Evolutionary conservation across 2,113 vertebrate species (phyloP), one percentile per base, ranked within the genome.

Genomic region (Nansenia antarctica): DNA sequence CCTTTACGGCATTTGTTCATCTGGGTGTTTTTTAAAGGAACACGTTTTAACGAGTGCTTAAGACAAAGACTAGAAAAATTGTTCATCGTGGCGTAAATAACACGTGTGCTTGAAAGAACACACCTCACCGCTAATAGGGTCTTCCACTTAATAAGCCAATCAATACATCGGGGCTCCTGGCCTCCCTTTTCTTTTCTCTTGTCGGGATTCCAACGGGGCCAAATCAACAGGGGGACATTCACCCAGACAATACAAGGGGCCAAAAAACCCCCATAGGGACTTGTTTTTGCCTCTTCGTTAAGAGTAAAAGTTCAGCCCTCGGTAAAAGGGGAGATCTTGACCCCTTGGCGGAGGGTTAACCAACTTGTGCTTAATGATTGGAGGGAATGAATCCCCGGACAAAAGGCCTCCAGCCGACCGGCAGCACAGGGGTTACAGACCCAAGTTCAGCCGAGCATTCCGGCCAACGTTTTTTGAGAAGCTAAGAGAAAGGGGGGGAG

Each of bases 351-450:
- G 82, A 88, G 90, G 90, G 88, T 91, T 90, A 91, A 90, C 86
- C 92, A 89, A 91, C 86, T 91, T 89, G 81, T 72, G 85, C 90
- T 87, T 90, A 87, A 90, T 93, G 90, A 91, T 86, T 88, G 87
- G 67, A 88, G 88, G n/a, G 82, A 80, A 82, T 82, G 84, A 85
- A 86, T 80, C 53, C 55, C 77, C 79, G 88, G 86, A 91, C 84
- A 91, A 93, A 91, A 78, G 85, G 82, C 80, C 80, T 89, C 84
- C 52, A 87, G 83, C 6, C 70, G 90, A 81, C 87, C 26, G 91
- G 90, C 85, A 76, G 80, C 80, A 82, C 74, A 87, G 88, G 82
- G 88, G 88, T 91, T 83, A 87, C 80, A 80, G 85, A 82, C 79
- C 67, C 45, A 67, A 11, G 61, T 77, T 64, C 82, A 90, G 78